Evolutionary conservation across 2,113 vertebrate species (phyloP).

Genomic region (Coptodon rendalli): DNA sequence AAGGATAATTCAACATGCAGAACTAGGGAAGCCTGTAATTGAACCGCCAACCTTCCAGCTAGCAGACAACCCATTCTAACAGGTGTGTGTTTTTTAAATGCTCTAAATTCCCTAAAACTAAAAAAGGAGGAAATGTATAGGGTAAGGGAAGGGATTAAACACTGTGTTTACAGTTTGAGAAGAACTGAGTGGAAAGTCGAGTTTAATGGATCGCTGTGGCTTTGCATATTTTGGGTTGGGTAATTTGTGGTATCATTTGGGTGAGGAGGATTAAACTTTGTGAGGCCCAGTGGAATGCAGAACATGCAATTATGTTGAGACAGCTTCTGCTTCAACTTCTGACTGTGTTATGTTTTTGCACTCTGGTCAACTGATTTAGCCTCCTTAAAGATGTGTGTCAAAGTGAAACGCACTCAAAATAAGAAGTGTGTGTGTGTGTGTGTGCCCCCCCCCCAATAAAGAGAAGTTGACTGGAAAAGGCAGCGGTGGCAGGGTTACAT

Average conservation of each 20-base stretch:
- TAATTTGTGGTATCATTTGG: constrained; percentile 53
- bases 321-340: neutral
- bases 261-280: constrained; percentile 56
- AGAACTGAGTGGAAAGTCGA: constrained; percentile 22
- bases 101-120: neutral
- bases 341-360: neutral
- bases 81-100: neutral
- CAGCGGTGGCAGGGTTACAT: neutral
- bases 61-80: neutral
- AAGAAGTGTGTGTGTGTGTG: neutral
- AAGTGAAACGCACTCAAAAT: neutral
- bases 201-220: constrained; percentile 38
- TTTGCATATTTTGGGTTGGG: constrained; percentile 60
- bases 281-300: constrained; percentile 47
- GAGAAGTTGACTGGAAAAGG: neutral
- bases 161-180: neutral
- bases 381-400: neutral
- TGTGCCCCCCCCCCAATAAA: neutral
- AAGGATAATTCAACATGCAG: neutral
- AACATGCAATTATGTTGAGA: constrained; percentile 59
- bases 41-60: neutral
- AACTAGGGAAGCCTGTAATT: neutral
- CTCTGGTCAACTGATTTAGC: neutral
- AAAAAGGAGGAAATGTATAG: neutral
- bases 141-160: neutral